Percentiles rank a stretch among this genome's conserved stretches.
These are phyloP conservation scores for Orthosia gracilis DNA, from an alignment of 2,888 invertebrate genomes.

Conservation along the genomic window DNA sequence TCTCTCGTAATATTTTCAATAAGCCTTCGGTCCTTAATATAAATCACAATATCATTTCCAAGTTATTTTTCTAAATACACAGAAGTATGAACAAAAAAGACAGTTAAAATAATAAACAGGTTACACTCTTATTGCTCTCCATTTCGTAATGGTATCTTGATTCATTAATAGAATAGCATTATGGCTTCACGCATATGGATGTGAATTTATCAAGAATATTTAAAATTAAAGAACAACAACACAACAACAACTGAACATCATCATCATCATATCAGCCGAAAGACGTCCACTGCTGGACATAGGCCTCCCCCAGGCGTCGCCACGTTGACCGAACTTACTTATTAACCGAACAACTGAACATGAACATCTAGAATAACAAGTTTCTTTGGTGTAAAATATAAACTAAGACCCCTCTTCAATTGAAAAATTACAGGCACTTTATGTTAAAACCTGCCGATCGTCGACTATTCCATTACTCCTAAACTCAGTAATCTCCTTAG, in stretches of 20 bases:
- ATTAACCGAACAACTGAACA: no score
- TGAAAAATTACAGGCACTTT: slow-evolving; percentile 44
- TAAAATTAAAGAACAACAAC: not conserved
- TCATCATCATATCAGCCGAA: no score
- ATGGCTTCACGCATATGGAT: slow-evolving; percentile 1
- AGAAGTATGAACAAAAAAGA: slow-evolving; percentile 12
- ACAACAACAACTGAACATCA: no score
- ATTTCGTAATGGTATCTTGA: slow-evolving; percentile 30
- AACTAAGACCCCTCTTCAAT: slow-evolving; percentile 8
- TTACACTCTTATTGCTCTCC: slow-evolving; percentile 30
- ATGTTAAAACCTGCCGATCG: slow-evolving; percentile 56
- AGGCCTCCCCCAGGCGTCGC: no score
- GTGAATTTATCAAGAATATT: slow-evolving; percentile 11
- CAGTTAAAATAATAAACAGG: slow-evolving; percentile 19
- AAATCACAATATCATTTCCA: not conserved
- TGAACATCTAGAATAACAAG: not conserved
- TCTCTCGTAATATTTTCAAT: not conserved
- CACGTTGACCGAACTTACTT: no score
- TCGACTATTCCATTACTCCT: slow-evolving; percentile 61
- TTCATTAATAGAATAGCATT: slow-evolving; percentile 44
- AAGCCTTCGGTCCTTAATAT: not conserved
- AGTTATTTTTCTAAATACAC: slow-evolving; percentile 38
- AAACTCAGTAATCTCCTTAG: slow-evolving; percentile 67
- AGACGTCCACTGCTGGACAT: no score
- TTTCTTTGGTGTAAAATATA: not conserved